Conservation (phyloP, 2,888 invertebrate genomes). For the Molanna angustata region DNA sequence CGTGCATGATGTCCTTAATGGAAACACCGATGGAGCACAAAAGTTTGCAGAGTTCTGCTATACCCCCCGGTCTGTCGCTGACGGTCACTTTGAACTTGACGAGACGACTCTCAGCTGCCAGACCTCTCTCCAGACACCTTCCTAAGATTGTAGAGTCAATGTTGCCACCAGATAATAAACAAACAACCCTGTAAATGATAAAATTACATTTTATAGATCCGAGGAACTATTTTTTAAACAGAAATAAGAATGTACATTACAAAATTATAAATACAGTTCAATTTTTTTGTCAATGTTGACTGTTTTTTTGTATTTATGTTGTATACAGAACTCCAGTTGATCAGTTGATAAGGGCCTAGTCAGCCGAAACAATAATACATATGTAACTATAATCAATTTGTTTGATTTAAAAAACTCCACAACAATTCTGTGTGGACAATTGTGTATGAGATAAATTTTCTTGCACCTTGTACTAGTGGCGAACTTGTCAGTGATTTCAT, state of each 20-base stretch:
- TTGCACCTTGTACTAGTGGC: too few species aligned
- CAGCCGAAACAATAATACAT: too few species aligned
- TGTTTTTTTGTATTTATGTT: too few species aligned
- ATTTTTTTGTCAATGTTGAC: not conserved
- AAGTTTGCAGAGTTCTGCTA: constrained; percentile 77
- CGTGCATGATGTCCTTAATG: constrained; percentile 95
- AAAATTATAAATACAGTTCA: not conserved
- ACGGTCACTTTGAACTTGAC: constrained; percentile 59
- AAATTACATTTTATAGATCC: not conserved
- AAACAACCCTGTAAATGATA: constrained; percentile 65
- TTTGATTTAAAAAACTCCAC: too few species aligned
- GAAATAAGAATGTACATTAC: too few species aligned
- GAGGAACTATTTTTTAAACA: too few species aligned
- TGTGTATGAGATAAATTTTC: too few species aligned
- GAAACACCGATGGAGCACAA: constrained; percentile 77
- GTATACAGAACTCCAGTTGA: too few species aligned
- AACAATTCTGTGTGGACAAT: too few species aligned
- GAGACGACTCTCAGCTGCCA: constrained; percentile 82
- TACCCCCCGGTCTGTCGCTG: constrained; percentile 84
- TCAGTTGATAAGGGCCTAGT: too few species aligned
- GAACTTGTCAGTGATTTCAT: too few species aligned
- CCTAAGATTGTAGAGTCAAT: constrained; percentile 91
- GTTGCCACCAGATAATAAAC: constrained; percentile 84
- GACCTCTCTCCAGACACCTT: constrained; percentile 80
- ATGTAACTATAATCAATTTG: too few species aligned